phyloP scores from a whole-genome alignment of 1,140 invertebrate genomes.

The Planococcus citri region DNA sequence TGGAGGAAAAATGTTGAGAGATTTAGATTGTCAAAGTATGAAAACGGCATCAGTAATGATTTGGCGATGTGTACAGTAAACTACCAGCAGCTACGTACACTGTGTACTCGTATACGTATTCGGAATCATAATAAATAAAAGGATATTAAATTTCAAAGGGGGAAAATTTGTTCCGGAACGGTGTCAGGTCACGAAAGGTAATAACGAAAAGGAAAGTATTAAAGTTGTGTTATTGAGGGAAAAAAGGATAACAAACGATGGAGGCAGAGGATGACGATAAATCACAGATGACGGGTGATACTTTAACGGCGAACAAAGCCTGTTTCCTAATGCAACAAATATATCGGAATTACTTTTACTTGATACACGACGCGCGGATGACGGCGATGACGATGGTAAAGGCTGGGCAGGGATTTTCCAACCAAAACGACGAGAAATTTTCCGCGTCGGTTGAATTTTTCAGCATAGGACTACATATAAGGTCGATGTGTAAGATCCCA shows the following conservation, averaged over 20 bases:
- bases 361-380: too few relatives aligned
- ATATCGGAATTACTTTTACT: conserved; percentile 4
- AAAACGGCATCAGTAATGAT: neutral
- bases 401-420: too few relatives aligned
- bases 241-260: conserved; percentile 14
- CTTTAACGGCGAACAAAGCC: conserved; percentile 14
- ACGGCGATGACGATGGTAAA: too few relatives aligned
- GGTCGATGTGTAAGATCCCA: neutral
- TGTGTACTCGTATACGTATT: neutral
- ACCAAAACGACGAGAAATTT: too few relatives aligned
- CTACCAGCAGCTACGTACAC: too few relatives aligned
- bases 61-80: neutral
- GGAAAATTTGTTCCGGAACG: conserved; percentile 17
- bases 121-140: conserved; percentile 20
- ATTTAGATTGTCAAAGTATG: neutral
- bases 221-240: conserved; percentile 17
- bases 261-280: conserved; percentile 10
- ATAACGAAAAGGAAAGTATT: conserved; percentile 20
- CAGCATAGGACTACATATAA: too few relatives aligned
- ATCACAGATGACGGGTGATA: conserved; percentile 18
- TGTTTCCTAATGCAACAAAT: conserved; percentile 18
- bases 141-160: conserved; percentile 19
- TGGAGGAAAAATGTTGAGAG: neutral
- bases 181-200: conserved; percentile 19
- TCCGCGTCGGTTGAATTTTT: neutral